Base-by-base conservation (phyloP, 1,140 invertebrate species). In the Geopemphigus sp. region DNA sequence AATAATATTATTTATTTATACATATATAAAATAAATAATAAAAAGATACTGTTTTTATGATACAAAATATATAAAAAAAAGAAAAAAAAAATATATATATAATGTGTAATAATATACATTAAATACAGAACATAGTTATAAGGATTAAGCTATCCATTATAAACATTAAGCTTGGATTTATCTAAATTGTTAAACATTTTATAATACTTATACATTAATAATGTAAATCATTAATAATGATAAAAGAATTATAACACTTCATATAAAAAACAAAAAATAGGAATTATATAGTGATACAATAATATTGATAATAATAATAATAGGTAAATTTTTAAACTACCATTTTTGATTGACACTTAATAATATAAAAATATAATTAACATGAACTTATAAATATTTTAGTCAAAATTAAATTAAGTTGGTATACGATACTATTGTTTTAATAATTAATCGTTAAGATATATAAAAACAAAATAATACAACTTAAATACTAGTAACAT, bases 21-120 rank as follows among this genome's bases (percentile, higher is more conserved):
- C 1, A n/a, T 63, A 32, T 63, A 32, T 63, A 66, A 66, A 66
- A 66, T 47, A 47, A 68, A 68, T 47, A 47, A 47, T 14, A 47
- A 12, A 15, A 47, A 68, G 47, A 39, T 39, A 39, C 32, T 39
- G 8, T 39, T 50, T 12, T 50, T 50, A 50, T 50, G 14, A 50
- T 14, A 50, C 5, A 12, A 50, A 12, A 50, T 50, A 50, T 50
- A 50, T 11, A 39, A 39, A 39, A 39, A 39, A 39, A 39, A 39
- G 8, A 39, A 39, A 39, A 3, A 39, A 39, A 4, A 8, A 39
- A 8, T 50, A 50, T 14, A 50, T 50, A 50, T 12, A 11, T 6
- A 50, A 50, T 50, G 12, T 5, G 47, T 6, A 50, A 39, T 39
- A 4, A 39, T 8, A 39, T 39, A n/a, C n/a, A n/a, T n/a, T n/a